Evolutionary conservation across 2,113 vertebrate species (phyloP).

Genomic region (Crypturellus undulatus): DNA sequence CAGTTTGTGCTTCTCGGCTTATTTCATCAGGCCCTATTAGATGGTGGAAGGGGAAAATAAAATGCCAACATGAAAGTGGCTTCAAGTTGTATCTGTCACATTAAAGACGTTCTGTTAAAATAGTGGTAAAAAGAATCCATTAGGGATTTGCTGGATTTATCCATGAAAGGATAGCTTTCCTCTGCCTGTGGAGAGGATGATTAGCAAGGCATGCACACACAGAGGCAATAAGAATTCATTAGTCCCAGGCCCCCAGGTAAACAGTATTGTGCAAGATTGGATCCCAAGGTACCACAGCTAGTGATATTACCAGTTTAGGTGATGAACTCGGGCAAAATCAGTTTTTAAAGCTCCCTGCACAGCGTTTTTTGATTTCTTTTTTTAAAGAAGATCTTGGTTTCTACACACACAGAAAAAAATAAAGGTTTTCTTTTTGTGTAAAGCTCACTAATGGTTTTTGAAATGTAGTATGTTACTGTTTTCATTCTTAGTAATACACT

Average conservation of each 20-base stretch:
- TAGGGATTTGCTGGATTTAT: neutral
- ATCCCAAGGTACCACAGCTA: neutral
- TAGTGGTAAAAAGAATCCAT: neutral
- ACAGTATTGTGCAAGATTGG: neutral
- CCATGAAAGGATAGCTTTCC: neutral
- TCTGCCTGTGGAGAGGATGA: neutral
- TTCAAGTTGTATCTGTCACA: constrained; percentile 27
- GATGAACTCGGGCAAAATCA: neutral
- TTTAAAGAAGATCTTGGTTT: too few species aligned
- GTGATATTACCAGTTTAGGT: neutral
- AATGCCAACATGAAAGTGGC: neutral
- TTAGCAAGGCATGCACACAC: neutral
- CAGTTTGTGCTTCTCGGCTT: neutral
- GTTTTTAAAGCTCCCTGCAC: neutral
- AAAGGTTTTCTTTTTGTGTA: neutral
- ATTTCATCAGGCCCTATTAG: neutral
- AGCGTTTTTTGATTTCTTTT: neutral
- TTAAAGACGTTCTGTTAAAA: constrained; percentile 38
- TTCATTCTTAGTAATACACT: neutral
- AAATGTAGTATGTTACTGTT: neutral
- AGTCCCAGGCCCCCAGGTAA: neutral
- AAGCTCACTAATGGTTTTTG: neutral
- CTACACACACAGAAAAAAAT: neutral
- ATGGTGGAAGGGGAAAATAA: neutral
- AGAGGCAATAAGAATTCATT: neutral